Base-by-base conservation (phyloP, 2,888 invertebrate species). In the Andrena fulva region DNA sequence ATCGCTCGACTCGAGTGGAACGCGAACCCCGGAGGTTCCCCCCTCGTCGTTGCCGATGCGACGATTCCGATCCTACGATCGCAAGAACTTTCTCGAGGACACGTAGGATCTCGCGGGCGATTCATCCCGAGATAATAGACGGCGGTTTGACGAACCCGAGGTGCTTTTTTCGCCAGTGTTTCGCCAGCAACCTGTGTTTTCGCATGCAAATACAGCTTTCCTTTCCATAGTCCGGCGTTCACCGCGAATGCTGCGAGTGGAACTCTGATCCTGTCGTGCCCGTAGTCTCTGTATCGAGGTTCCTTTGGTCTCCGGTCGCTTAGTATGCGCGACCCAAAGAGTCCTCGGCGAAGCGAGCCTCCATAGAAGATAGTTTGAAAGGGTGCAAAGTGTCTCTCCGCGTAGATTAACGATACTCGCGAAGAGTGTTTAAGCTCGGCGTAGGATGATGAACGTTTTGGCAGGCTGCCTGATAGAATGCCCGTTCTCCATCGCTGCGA, bases 121-220 rank as follows among this genome's bases (percentile, higher is more conserved):
- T 54, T 24, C 69, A 77, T 79, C 56, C 0, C 29, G 33, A 60
- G 70, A 54, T 77, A 52, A 56, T 50, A 27, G 63, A 33, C 33
- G 2, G 16, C 29, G 66, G 54, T 67, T 63, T 56, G 80, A 77
- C 73, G 73, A 77, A 81, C 56, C 59, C 16, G 12, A 7, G 27
- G 16, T 33, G 69, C 20, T 72, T 64, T 59, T 42, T 12, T 1
- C 12, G 12, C 42, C 1, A 42, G 42, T 12, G 42, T 42, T 12
- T 50, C n/a, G 8, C 20, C 52, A 10, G 56, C 2, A 48, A 16
- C 27, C 60, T 62, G 64, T 68, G 31, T 77, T 77, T 78, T 72
- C 72, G 31, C 60, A 78, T 78, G 68, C 78, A 63, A 78, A 54
- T 70, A 12, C n/a, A n/a, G 33, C 82, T 80, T 63, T 80, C 63